Conservation (phyloP, 2,113 vertebrate genomes). For the Stigmatopora argus region DNA sequence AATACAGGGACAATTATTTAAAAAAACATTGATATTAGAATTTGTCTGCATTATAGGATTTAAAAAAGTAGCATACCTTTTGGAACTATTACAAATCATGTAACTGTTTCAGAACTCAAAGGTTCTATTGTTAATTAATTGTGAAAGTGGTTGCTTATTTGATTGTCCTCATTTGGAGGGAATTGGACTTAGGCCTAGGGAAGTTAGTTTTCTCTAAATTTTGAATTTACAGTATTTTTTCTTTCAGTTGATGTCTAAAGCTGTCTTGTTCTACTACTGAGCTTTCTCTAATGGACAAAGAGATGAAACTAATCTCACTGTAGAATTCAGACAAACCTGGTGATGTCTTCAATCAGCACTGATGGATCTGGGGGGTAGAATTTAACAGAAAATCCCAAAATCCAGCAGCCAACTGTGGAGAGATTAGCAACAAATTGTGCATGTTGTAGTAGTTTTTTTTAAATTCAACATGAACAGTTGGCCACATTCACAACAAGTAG, state of each 20-base stretch:
- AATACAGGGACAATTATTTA: too few species aligned
- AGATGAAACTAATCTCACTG: neutral
- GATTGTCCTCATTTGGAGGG: neutral
- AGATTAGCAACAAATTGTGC: slow-evolving; percentile 23
- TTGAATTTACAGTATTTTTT: neutral
- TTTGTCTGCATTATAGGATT: neutral
- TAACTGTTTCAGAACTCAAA: neutral
- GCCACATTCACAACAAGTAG: neutral
- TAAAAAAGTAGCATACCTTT: neutral
- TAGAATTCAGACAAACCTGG: slow-evolving; percentile 76
- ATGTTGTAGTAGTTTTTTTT: neutral
- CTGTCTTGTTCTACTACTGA: neutral
- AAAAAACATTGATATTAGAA: too few species aligned
- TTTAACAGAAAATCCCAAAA: slow-evolving; percentile 93
- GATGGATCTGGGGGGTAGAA: slow-evolving; percentile 97
- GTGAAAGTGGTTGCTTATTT: neutral
- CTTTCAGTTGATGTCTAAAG: neutral
- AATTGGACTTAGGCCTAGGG: neutral
- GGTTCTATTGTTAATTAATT: neutral
- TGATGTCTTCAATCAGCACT: slow-evolving; percentile 97
- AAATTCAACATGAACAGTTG: neutral
- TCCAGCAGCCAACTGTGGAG: slow-evolving; percentile 83
- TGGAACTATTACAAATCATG: neutral
- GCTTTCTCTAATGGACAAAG: neutral
- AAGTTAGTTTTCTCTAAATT: neutral